These are phyloP conservation scores for Takifugu rubripes DNA, from an alignment of 2,797 vertebrate species.

Conservation along the genomic window DNA sequence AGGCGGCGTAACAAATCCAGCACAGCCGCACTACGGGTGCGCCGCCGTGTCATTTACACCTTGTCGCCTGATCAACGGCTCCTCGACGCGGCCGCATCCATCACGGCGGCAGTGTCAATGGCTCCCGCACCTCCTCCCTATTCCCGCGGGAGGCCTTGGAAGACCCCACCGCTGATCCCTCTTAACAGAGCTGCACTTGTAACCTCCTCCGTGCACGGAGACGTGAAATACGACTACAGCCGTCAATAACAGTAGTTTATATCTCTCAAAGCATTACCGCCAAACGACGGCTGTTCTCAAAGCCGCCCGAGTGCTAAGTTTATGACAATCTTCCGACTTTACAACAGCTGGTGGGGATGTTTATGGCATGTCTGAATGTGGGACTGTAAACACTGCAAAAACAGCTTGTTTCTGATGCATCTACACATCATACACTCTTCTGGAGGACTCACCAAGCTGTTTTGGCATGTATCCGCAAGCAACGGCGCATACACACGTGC, in stretches of 20 bases:
- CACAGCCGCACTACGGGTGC: no score
- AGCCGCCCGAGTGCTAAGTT: no score
- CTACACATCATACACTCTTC: no score
- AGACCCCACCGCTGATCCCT: conserved; percentile 37
- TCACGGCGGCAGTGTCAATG: conserved; percentile 20
- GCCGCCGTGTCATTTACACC: conserved; percentile 19
- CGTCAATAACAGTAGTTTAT: conserved; percentile 4
- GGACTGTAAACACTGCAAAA: conserved; percentile 1
- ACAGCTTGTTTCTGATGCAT: neutral
- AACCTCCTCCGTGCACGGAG: conserved; percentile 20
- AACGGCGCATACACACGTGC: neutral
- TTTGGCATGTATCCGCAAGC: neutral
- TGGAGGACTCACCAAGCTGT: no score
- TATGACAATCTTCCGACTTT: neutral
- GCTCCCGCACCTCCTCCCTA: conserved; percentile 16
- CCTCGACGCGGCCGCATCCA: conserved; percentile 38
- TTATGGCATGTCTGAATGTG: conserved; percentile 1
- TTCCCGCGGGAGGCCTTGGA: conserved; percentile 21
- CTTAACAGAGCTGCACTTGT: conserved; percentile 29
- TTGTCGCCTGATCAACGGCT: conserved; percentile 27
- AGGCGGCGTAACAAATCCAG: no score
- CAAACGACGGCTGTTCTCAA: neutral
- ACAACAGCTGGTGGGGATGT: conserved; percentile 2
- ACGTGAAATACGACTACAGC: conserved; percentile 13
- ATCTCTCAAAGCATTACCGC: neutral